These are phyloP conservation scores for Dryobota labecula DNA, from an alignment of 2,888 invertebrate species.

Conservation along the genomic window DNA sequence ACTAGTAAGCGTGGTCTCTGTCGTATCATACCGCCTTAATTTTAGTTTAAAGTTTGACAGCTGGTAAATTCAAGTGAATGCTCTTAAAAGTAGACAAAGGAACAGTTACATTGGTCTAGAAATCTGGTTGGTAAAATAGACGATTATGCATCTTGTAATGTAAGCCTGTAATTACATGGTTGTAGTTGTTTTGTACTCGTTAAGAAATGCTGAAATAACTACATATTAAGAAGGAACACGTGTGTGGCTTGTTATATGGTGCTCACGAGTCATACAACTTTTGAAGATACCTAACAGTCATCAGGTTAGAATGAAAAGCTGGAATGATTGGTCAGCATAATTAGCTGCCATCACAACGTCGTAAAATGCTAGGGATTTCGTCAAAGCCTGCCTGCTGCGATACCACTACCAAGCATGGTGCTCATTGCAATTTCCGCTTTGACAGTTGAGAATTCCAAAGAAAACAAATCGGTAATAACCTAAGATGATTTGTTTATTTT, in stretches of 20 bases:
- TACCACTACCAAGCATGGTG: neutral
- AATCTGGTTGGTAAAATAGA: neutral
- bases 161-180: neutral
- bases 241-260: neutral
- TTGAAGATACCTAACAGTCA: neutral
- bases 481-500: slow-evolving; percentile 12
- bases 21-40: no score
- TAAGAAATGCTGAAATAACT: no score
- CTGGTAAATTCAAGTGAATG: neutral
- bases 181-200: neutral
- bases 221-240: neutral
- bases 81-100: neutral
- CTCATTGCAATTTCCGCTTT: neutral
- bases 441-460: neutral
- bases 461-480: neutral
- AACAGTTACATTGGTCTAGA: slow-evolving; percentile 28
- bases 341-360: no score
- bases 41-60: slow-evolving; percentile 1
- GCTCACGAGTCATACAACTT: neutral
- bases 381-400: neutral
- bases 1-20: no score
- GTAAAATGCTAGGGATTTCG: neutral
- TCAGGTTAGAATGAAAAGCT: neutral
- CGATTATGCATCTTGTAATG: neutral
- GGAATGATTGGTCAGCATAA: neutral